Conservation (phyloP, 2,888 invertebrate genomes). For the Eupithecia pulchellata region DNA sequence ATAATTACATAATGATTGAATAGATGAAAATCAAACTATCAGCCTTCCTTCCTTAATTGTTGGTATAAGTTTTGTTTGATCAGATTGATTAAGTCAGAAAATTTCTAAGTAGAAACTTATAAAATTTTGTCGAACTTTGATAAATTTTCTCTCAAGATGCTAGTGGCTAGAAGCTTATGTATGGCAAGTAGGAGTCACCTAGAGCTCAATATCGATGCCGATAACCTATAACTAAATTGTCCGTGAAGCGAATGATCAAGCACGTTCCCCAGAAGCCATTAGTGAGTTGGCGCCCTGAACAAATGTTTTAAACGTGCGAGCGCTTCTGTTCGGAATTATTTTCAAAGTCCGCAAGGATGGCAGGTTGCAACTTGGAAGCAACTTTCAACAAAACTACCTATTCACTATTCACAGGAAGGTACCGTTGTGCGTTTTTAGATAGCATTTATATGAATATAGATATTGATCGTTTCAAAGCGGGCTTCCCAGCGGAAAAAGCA, state of each 20-base stretch:
- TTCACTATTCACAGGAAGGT: not conserved
- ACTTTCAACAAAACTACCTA: too few species aligned
- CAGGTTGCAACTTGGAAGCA: not conserved
- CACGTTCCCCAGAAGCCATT: conserved; percentile 64
- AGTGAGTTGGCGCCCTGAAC: conserved; percentile 61
- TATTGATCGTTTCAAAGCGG: too few species aligned
- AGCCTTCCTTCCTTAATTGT: too few species aligned
- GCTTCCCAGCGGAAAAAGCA: too few species aligned
- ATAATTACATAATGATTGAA: too few species aligned
- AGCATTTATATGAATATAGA: too few species aligned
- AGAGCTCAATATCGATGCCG: conserved; percentile 2
- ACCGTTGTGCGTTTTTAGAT: too few species aligned
- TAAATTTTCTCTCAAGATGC: not conserved
- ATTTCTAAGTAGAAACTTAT: too few species aligned
- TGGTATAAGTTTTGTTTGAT: too few species aligned
- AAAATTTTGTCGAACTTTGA: too few species aligned
- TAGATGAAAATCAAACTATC: too few species aligned
- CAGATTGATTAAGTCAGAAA: too few species aligned
- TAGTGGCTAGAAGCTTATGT: not conserved
- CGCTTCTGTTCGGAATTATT: conserved; percentile 29
- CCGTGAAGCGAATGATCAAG: conserved; percentile 47
- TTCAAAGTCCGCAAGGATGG: conserved; percentile 9
- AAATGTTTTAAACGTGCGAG: conserved; percentile 65
- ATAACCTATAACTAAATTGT: conserved; percentile 21
- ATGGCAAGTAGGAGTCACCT: not conserved